These are phyloP conservation scores for Acipenser transmontanus DNA, from an alignment of 2,797 vertebrate genomes.

Conservation along the genomic window DNA sequence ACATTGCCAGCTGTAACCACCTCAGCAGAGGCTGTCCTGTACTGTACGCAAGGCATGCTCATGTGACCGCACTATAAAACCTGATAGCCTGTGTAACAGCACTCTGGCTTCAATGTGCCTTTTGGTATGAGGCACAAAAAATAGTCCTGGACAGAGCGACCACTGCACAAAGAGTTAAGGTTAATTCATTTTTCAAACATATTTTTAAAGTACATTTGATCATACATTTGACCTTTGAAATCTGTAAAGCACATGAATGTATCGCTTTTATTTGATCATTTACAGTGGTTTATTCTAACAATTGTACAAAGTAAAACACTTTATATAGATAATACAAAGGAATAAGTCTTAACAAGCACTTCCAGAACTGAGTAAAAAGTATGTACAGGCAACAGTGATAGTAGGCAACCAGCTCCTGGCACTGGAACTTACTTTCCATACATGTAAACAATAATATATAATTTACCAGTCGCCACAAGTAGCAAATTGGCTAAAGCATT, in stretches of 20 bases:
- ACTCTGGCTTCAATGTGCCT: too few relatives aligned
- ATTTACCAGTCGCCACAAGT: background rate
- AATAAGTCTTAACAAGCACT: slow-evolving; percentile 26
- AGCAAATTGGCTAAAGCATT: background rate
- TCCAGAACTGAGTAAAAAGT: slow-evolving; percentile 27
- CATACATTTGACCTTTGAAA: too few relatives aligned
- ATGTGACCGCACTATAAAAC: too few relatives aligned
- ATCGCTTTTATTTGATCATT: slow-evolving; percentile 9
- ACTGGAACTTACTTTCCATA: slow-evolving; percentile 28
- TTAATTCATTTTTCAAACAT: too few relatives aligned
- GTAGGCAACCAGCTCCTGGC: slow-evolving; percentile 29
- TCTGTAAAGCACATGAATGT: background rate
- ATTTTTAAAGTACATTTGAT: too few relatives aligned
- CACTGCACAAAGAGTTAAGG: too few relatives aligned
- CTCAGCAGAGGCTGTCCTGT: too few relatives aligned
- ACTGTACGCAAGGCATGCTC: too few relatives aligned
- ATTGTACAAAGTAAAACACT: slow-evolving; percentile 50
- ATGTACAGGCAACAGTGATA: slow-evolving; percentile 53
- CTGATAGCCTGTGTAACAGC: too few relatives aligned
- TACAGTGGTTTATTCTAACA: slow-evolving; percentile 50
- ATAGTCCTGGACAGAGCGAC: too few relatives aligned
- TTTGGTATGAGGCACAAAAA: too few relatives aligned
- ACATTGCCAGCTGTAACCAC: too few relatives aligned
- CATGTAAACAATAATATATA: slow-evolving; percentile 40
- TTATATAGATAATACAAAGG: slow-evolving; percentile 47